Base-by-base conservation (phyloP, 1,140 invertebrate genomes). In the Brachionus rotundiformis region DNA sequence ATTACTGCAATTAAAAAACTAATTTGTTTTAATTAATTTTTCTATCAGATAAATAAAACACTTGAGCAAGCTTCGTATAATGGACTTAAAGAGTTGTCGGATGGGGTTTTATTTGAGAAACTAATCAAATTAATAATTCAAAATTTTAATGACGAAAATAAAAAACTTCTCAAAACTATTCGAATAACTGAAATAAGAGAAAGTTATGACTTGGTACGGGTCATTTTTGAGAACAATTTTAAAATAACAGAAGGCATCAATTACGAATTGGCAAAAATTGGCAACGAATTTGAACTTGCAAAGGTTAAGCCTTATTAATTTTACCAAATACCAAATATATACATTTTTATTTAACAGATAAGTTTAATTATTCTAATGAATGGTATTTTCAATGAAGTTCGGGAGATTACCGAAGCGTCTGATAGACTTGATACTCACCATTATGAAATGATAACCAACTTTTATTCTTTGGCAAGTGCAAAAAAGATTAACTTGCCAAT, bases 241-340 rank as follows among this genome's bases (percentile, higher is more conserved):
- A 54, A 79, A 36, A 79, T 79, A 79, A 36, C 23, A 11, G 54
- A 79, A 8, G 47, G 76, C 2, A 39, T 79, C 54, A 63, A 79
- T 25, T 79, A 59, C 27, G 76, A 79, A 54, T 16, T 33, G 47
- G 76, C 76, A 7, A 79, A 79, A n/a, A 39, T n/a, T 29, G 76
- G 76, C 27, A 63, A 79, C 27, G 76, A 79, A 63, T 79, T 79
- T 29, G 76, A 79, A 36, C 47, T 79, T 1, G 76, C 76, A 3
- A 79, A 68, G 36, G 63, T 68, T 16, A 25, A 29, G 36, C 36
- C 5, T 29, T 27, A 63, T 41, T 11, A 29, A 63, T 63, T 63
- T 63, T 63, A 5, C 11, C 2, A 13, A 63, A 63, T 7, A 31
- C 11, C 11, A 63, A 68, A 31, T 0, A 68, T n/a, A n/a, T n/a